Evolutionary conservation across 2,113 vertebrate species (phyloP).

Genomic region (Sula dactylatra): DNA sequence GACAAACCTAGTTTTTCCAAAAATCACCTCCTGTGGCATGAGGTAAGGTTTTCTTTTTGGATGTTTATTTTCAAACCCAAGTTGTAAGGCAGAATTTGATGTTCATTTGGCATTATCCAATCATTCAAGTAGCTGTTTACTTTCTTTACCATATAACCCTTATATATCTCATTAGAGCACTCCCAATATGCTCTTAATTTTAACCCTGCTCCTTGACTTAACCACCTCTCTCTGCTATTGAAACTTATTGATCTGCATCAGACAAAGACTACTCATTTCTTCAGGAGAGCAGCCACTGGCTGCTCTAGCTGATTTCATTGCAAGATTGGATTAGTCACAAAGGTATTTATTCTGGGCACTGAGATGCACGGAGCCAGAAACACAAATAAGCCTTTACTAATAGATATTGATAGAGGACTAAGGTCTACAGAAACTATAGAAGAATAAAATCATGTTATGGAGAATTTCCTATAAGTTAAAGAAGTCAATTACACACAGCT

Average conservation of each 20-base stretch:
- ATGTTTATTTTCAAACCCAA: background rate
- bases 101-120: background rate
- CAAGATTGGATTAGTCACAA: background rate
- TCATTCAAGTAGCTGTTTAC: background rate
- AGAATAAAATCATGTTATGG: background rate
- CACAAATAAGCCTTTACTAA: background rate
- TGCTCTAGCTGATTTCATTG: background rate
- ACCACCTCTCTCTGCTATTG: background rate
- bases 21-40: background rate
- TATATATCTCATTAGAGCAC: background rate
- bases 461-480: constrained; percentile 12
- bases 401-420: background rate
- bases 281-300: background rate
- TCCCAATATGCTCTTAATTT: background rate
- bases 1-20: background rate
- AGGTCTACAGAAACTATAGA: background rate
- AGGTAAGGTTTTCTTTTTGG: background rate
- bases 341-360: background rate
- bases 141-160: background rate
- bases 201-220: background rate
- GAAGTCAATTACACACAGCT: background rate
- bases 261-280: background rate
- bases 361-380: background rate
- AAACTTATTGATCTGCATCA: background rate
- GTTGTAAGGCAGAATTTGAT: background rate